Evolutionary conservation across 2,797 vertebrate genomes (phyloP).

Genomic region (Chanos chanos): DNA sequence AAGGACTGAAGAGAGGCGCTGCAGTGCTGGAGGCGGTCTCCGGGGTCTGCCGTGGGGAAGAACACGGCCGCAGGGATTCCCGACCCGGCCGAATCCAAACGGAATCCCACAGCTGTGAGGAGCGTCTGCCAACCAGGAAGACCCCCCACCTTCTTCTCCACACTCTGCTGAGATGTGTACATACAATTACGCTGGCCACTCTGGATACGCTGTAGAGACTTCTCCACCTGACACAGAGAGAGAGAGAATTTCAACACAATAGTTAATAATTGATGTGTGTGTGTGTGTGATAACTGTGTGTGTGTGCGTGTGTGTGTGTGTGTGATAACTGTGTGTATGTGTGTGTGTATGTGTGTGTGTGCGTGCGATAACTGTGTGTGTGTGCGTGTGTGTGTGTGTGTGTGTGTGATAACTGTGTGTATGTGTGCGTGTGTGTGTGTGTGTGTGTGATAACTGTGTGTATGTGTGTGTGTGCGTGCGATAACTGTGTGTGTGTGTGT

Average conservation of each 20-base stretch:
- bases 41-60: conserved; percentile 91
- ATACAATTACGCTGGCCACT: conserved; percentile 92
- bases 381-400: too few relatives aligned
- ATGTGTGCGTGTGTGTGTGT: too few relatives aligned
- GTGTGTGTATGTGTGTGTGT: too few relatives aligned
- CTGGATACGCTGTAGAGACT: conserved; percentile 94
- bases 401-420: too few relatives aligned
- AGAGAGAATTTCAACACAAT: not conserved
- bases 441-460: too few relatives aligned
- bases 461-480: too few relatives aligned
- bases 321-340: too few relatives aligned
- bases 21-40: conserved; percentile 91
- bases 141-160: conserved; percentile 94
- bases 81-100: conserved; percentile 78
- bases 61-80: conserved; percentile 90
- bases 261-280: not conserved
- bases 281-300: too few relatives aligned
- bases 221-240: conserved; percentile 80
- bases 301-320: too few relatives aligned
- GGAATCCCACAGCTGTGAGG: conserved; percentile 89
- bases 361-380: too few relatives aligned
- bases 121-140: conserved; percentile 94
- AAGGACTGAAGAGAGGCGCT: conserved; percentile 91
- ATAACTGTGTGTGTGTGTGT: too few relatives aligned
- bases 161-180: conserved; percentile 96